These are phyloP conservation scores for Illadopsis cleaveri DNA, from an alignment of 2,113 vertebrate species.

Conservation along the genomic window DNA sequence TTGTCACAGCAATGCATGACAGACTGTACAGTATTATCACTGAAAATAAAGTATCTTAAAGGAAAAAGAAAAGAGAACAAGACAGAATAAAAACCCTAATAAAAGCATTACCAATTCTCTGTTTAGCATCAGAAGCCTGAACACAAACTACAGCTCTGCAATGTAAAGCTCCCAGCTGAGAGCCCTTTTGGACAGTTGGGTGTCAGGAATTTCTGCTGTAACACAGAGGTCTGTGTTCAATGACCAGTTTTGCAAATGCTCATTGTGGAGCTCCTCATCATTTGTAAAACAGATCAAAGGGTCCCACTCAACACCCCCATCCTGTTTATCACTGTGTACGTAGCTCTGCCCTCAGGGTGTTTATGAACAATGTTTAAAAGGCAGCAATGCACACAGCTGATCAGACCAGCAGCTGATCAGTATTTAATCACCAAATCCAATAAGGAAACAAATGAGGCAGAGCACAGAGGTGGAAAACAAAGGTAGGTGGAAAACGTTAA, in stretches of 20 bases:
- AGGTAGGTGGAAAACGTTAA: conserved; percentile 51
- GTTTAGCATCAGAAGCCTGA: neutral
- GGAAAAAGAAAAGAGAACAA: neutral
- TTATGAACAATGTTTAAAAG: neutral
- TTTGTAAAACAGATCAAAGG: conserved; percentile 41
- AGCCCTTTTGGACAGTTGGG: neutral
- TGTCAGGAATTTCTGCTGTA: neutral
- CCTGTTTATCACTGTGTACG: neutral
- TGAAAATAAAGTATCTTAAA: neutral
- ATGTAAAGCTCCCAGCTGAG: neutral
- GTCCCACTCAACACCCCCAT: neutral
- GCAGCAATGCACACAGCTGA: conserved; percentile 38
- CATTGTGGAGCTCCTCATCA: conserved; percentile 3
- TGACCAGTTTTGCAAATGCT: conserved; percentile 29
- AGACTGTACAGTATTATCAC: neutral
- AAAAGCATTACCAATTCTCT: neutral
- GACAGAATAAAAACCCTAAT: neutral
- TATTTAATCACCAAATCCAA: conserved; percentile 64
- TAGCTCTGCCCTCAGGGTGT: conserved; percentile 29
- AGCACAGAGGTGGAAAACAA: conserved; percentile 42
- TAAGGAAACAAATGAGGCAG: conserved; percentile 55
- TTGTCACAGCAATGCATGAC: neutral
- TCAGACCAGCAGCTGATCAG: conserved; percentile 57
- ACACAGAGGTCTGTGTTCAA: neutral
- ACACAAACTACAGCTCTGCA: neutral